A percentile compares a stretch with the other conserved stretches of the same genome.
Conservation (phyloP, 2,888 invertebrate species). For the Drosophila fungiperda region DNA sequence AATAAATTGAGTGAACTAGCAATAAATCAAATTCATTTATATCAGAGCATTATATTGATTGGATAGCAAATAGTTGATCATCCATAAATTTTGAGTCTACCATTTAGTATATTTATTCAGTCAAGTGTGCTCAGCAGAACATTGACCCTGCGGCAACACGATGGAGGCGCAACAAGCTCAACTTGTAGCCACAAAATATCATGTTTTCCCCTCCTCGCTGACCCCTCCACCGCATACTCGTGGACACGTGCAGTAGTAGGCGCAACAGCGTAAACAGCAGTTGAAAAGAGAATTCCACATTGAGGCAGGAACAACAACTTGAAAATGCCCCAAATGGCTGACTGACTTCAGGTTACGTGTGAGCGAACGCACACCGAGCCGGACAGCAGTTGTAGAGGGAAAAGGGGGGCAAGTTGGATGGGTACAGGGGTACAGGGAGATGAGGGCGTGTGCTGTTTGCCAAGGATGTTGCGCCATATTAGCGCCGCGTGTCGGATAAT, state of each 20-base stretch:
- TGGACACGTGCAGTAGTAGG: constrained; percentile 38
- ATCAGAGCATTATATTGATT: background rate
- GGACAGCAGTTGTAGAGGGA: constrained; percentile 22
- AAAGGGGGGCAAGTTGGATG: too few relatives aligned
- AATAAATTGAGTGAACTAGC: background rate
- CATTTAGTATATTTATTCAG: constrained; percentile 15
- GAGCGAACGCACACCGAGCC: constrained; percentile 45
- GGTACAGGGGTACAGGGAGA: background rate
- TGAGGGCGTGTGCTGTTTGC: constrained; percentile 29
- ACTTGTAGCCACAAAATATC: constrained; percentile 57
- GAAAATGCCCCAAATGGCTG: constrained; percentile 44
- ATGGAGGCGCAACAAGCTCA: constrained; percentile 69
- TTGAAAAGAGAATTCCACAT: constrained; percentile 59
- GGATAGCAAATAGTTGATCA: constrained; percentile 1
- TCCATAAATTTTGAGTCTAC: constrained; percentile 1
- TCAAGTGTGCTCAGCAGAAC: constrained; percentile 25
- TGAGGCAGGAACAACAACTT: constrained; percentile 49
- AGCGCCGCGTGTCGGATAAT: constrained; percentile 80
- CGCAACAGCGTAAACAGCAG: constrained; percentile 72
- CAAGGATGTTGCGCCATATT: constrained; percentile 75
- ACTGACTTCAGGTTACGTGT: constrained; percentile 48
- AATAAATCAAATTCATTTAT: background rate
- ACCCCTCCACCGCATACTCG: background rate
- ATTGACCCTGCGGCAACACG: constrained; percentile 51
- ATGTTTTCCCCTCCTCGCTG: background rate